Percentiles rank a stretch among this genome's conserved stretches.
These are phyloP conservation scores for Gallinago media DNA, from an alignment of 2,113 vertebrate species.

Conservation along the genomic window DNA sequence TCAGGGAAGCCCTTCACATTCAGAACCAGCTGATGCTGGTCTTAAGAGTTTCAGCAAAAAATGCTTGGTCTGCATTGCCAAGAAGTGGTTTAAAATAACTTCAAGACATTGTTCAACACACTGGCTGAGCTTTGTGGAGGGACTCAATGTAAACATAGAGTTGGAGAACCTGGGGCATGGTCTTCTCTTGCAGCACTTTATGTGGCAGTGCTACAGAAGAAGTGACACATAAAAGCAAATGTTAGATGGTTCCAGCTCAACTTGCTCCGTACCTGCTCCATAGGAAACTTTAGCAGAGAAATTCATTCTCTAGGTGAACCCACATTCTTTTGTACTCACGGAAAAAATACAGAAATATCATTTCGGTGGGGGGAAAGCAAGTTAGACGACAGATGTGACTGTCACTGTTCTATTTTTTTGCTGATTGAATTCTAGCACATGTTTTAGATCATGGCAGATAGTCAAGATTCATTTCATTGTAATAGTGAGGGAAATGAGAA, in stretches of 20 bases:
- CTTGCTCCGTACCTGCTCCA: not conserved
- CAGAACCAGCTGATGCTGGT: not conserved
- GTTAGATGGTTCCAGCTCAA: not conserved
- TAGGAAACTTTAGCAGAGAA: not conserved
- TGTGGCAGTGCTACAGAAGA: not conserved
- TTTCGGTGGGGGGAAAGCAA: not conserved
- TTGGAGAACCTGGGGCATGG: not conserved
- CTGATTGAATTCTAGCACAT: not conserved
- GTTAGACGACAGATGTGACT: not conserved
- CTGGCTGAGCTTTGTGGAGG: not conserved
- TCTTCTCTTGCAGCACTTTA: not conserved
- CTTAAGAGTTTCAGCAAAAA: not conserved
- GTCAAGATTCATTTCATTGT: not conserved
- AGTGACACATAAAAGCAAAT: not conserved
- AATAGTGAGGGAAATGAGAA: not conserved
- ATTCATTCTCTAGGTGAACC: not conserved
- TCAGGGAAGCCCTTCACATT: not conserved
- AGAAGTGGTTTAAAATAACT: not conserved
- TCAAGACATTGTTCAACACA: not conserved
- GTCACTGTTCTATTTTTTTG: not conserved
- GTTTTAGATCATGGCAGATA: not conserved
- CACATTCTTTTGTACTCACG: not conserved
- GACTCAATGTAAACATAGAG: not conserved
- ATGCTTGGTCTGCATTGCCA: not conserved
- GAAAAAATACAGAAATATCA: not conserved